Evolutionary conservation across 1,140 invertebrate species (phyloP), one percentile per base, ranked within the genome.

Genomic region (Zaprionus gabonicus): DNA sequence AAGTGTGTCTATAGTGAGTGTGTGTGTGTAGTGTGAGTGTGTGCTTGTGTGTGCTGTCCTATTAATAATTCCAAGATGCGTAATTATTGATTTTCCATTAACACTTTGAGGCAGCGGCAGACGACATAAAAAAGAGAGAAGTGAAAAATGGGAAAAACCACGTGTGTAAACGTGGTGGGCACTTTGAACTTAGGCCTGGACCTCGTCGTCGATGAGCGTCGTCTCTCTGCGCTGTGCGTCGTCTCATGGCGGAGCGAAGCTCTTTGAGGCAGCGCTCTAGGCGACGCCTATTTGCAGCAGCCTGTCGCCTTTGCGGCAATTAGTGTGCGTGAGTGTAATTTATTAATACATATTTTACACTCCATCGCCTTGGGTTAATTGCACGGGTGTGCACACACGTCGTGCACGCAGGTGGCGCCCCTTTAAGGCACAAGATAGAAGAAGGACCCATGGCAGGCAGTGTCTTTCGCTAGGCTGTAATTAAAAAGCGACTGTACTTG

Each of bases 71-170:
- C 69, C 86, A 91, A 91, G 86, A 91, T 91, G 86, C 86, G 86
- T 91, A 91, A 91, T 91, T 91, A 91, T 91, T 91, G 86, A 91
- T 91, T 91, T 91, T 91, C 56, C 80, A 91, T 91, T 91, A 91
- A 91, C 80, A 91, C 87, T 81, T 88, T 81, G 59, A 70, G 84
- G 51, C 44, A 46, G 78, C 75, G 68, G 63, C 75, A 71, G 66
- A 82, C 72, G 66, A 87, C 76, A 78, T 59, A 59, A 63, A 78
- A 80, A 44, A 62, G 41, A 67, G 31, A 55, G 53, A 74, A 58
- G 49, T 38, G 60, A 72, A 69, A 55, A 55, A 20, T 17, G 44
- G 63, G 76, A 57, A 76, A 72, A 81, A 65, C 78, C 78, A 88
- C 78, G 85, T 78, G 83, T 77, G 56, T 68, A 74, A 51, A 58